Base-by-base conservation (phyloP, 2,797 vertebrate species). In the Sebastes itinus region DNA sequence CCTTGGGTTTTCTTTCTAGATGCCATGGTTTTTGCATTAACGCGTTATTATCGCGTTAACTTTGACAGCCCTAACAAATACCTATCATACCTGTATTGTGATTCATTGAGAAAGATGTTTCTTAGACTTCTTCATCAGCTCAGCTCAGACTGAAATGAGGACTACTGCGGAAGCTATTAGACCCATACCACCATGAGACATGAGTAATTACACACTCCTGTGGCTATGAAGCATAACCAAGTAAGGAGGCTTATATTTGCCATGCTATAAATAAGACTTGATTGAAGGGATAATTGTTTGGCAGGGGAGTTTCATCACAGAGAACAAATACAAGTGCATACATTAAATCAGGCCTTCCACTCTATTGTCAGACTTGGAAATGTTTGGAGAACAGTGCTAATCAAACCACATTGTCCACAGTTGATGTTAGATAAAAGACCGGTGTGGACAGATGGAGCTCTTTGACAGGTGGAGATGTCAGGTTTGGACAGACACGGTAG, bases 261-360 rank as follows among this genome's bases (percentile, higher is more conserved):
- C 46, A 64, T 54, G 46, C 78, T 85, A 75, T 79, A 80, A 86
- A 90, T 90, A 89, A 30, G 83, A 55, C 32, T 38, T 88, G 73
- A 90, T 84, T 87, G 77, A 90, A 68, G 63, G 78, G 65, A 76
- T 82, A 82, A 87, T 87, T 90, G 74, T 86, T 80, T 83, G 65
- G 42, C 58, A n/a, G 27, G 33, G 46, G 27, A 54, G 35, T 73
- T 70, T 75, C 18, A n/a, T 42, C 63, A 71, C 67, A 70, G 16
- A 22, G 25, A 74, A 55, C 56, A 78, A 80, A 66, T 62, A 54
- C 25, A 56, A 52, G 42, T 61, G 33, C 54, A 52, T 9, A 54
- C 62, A 72, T 69, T 77, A 71, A 84, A 78, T 70, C 4, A 76
- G 66, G 23, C 62, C 22, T 22, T 61, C 14, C 42, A 25, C 60